Base-by-base conservation (phyloP, 1,140 invertebrate genomes). In the Lysiphlebus fabarum region DNA sequence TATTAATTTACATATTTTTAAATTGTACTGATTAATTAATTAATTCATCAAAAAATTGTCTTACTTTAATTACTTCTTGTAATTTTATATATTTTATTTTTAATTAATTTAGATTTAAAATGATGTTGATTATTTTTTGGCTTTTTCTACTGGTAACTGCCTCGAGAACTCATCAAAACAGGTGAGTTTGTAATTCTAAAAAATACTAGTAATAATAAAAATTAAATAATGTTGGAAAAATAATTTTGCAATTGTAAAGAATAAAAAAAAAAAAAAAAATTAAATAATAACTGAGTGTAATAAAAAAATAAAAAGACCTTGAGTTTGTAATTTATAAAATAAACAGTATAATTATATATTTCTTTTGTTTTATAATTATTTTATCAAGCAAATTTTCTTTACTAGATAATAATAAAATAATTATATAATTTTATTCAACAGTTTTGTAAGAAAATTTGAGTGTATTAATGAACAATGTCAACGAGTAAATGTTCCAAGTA, bases 381-480 rank as follows among this genome's bases (percentile, higher is more conserved):
- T n/a, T 6, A 17, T 12, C 7, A 40, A 10, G 8, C 26, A 33
- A 7, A 34, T 36, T 9, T 44, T 26, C 2, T 43, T 56, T 7
- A 12, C 2, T 37, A 33, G 17, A 26, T 26, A 56, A 9, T 26
- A 43, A 47, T 9, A 36, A 8, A 11, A 9, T 33, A n/a, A 37
- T 37, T 12, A 12, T 45, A 34, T 33, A 34, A 10, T 14, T 44
- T 47, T 59, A 38, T 44, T 26, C 10, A 53, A 40, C 44, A 75
- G 71, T 12, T 73, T 70, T 60, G 64, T 57, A 34, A 61, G 67
- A 45, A 64, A 62, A n/a, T 77, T 63, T 59, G 66, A 70, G 40
- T 79, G 75, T 51, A 51, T 64, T 0, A 61, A 73, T 47, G 53
- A 67, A 8, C 63, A 67, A 34, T 79, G 77, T 45, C 63, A 67